A percentile compares a stretch with the other conserved stretches of the same genome.
phyloP scores from a whole-genome alignment of 2,797 vertebrate species.

The Luscinia luscinia region DNA sequence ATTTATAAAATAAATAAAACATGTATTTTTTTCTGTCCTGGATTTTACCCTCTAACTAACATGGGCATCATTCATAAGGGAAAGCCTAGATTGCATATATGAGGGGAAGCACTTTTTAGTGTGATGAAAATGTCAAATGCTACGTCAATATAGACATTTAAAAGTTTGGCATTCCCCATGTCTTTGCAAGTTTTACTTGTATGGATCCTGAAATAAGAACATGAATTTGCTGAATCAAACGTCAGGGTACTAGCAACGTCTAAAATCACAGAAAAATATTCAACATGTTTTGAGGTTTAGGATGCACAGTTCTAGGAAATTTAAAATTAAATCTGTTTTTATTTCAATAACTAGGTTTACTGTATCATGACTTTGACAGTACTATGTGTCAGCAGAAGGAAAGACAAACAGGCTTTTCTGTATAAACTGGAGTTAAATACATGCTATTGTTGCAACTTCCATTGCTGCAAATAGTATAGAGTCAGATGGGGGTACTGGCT shows the following conservation, averaged over 20 bases:
- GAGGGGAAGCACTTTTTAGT: neutral
- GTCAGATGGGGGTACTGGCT: neutral
- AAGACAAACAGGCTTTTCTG: neutral
- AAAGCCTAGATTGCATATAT: neutral
- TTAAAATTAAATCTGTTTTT: neutral
- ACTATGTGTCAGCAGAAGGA: neutral
- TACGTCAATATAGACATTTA: neutral
- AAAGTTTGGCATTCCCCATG: neutral
- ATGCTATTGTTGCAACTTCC: neutral
- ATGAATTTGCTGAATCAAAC: neutral
- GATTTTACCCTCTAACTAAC: neutral
- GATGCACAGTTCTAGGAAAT: neutral
- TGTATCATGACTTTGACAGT: neutral
- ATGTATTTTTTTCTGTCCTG: neutral
- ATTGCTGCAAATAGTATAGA: neutral
- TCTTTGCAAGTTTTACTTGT: neutral
- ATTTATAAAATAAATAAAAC: constrained; percentile 9
- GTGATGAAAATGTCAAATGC: neutral
- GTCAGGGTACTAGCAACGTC: neutral
- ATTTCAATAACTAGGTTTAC: neutral
- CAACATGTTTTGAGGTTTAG: neutral
- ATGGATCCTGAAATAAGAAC: neutral
- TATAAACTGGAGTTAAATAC: neutral
- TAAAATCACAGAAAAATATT: neutral
- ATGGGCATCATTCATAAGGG: neutral